phyloP scores from a whole-genome alignment of 2,797 vertebrate genomes.

The Labeo calbasu region DNA sequence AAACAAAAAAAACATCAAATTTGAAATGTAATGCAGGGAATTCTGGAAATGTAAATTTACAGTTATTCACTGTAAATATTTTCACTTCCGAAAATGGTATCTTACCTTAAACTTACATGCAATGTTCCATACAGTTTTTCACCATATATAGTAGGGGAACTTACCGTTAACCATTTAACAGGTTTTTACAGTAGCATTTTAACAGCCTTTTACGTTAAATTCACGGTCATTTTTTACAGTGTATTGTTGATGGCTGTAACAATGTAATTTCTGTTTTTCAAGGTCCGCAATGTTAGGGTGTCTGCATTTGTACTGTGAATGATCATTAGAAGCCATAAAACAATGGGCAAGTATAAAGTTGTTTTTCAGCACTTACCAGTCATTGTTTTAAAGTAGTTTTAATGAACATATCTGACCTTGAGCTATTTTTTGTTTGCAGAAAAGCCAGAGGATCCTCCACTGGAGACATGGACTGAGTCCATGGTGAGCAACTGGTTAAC shows the following conservation, averaged over 20 bases:
- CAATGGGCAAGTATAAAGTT: constrained; percentile 56
- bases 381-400: not conserved
- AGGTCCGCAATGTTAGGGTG: not conserved
- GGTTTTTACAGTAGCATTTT: too few relatives aligned
- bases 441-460: constrained; percentile 47
- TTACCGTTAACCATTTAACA: too few relatives aligned
- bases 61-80: too few relatives aligned
- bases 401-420: not conserved
- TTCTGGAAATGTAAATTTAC: too few relatives aligned
- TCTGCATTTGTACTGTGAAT: not conserved
- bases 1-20: too few relatives aligned
- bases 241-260: not conserved
- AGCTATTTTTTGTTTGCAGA: constrained; percentile 47
- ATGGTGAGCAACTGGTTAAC: constrained; percentile 80
- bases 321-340: not conserved
- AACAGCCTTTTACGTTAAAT: too few relatives aligned
- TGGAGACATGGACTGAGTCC: constrained; percentile 77
- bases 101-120: too few relatives aligned
- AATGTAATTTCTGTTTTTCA: not conserved
- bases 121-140: too few relatives aligned
- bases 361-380: not conserved
- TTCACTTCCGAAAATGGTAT: too few relatives aligned
- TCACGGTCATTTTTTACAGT: not conserved
- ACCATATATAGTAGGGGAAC: too few relatives aligned
- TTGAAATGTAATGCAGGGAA: too few relatives aligned